Percentiles rank a stretch among this genome's conserved stretches.
These are phyloP conservation scores for Ctenochaetus hawaiiensis DNA, from an alignment of 2,797 vertebrate genomes.

Conservation along the genomic window DNA sequence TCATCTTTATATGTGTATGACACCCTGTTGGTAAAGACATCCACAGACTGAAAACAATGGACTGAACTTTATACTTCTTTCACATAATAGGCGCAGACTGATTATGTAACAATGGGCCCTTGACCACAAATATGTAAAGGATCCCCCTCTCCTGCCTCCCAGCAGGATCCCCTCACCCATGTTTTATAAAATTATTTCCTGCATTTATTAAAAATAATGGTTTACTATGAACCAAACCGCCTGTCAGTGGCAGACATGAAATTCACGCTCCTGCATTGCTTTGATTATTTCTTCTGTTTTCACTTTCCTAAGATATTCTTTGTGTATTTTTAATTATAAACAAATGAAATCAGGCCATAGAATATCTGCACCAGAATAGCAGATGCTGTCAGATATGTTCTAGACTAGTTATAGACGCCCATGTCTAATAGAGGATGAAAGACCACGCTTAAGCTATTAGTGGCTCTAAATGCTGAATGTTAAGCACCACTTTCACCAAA, in stretches of 20 bases:
- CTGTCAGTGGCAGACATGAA: neutral
- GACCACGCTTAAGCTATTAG: conserved; percentile 11
- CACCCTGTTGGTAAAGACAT: too few species aligned
- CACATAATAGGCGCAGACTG: neutral
- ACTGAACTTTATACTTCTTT: neutral
- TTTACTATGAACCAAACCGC: neutral
- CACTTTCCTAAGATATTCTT: neutral
- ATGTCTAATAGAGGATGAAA: neutral
- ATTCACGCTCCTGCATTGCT: neutral
- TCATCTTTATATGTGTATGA: too few species aligned
- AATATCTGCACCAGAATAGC: conserved; percentile 8
- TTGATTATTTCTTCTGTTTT: neutral
- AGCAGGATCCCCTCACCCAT: too few species aligned
- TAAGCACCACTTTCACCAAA: neutral
- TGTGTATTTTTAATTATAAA: neutral
- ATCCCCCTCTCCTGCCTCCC: neutral
- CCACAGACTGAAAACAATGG: neutral
- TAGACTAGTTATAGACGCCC: conserved; percentile 42
- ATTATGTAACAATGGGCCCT: neutral
- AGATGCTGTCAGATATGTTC: neutral
- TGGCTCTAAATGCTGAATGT: neutral
- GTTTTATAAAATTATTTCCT: too few species aligned
- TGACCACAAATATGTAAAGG: neutral
- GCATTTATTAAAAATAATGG: neutral
- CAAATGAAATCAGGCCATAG: conserved; percentile 15